A percentile compares a stretch with the other conserved stretches of the same genome.
Evolutionary conservation across 2,797 vertebrate genomes (phyloP).

Genomic region (Heterohyrax brucei): DNA sequence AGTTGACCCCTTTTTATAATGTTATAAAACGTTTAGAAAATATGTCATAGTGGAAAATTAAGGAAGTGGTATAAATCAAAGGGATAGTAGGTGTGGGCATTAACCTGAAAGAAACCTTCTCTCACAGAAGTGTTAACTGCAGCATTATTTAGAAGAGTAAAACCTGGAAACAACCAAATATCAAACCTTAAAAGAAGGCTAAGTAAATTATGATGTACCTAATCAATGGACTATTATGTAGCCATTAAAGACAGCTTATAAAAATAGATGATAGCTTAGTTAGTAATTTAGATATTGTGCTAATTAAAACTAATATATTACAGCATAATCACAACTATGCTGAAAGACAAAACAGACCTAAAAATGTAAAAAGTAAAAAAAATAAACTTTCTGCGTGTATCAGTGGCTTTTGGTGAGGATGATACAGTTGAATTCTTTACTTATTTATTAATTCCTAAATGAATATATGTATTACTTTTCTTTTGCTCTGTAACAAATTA

Average conservation of each 20-base stretch:
- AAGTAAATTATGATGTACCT: neutral
- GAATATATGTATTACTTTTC: neutral
- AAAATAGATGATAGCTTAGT: neutral
- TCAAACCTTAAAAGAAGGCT: neutral
- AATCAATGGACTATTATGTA: neutral
- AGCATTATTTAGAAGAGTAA: neutral
- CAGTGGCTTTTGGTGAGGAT: neutral
- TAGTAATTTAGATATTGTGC: neutral
- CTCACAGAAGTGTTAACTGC: neutral
- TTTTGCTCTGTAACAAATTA: neutral
- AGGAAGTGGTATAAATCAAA: neutral
- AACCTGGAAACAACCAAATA: neutral
- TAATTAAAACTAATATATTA: neutral
- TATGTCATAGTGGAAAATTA: neutral
- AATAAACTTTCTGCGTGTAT: neutral
- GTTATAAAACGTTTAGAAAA: neutral
- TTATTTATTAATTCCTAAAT: neutral
- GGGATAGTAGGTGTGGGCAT: neutral
- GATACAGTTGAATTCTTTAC: neutral
- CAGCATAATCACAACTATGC: neutral
- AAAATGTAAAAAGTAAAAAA: neutral
- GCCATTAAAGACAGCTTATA: neutral
- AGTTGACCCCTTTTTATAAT: neutral
- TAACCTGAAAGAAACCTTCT: neutral
- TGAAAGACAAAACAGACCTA: neutral